phyloP scores from a whole-genome alignment of 2,888 invertebrate genomes.

The Argyra leucocephala region DNA sequence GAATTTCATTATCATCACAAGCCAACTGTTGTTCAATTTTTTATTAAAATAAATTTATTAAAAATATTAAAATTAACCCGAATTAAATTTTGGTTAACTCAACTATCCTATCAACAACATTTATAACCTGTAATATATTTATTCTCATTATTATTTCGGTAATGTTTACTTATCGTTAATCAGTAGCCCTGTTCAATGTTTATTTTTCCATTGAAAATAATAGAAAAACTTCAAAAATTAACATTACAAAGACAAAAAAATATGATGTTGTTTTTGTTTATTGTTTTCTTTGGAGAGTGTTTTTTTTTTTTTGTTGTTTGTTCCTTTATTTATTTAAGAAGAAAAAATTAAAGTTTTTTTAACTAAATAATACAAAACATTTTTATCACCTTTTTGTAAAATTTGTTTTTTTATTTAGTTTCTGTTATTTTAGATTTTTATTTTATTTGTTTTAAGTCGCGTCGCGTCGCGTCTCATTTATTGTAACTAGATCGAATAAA shows the following conservation, averaged over 20 bases:
- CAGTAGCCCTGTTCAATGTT: neutral
- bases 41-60: too few relatives aligned
- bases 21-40: too few relatives aligned
- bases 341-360: neutral
- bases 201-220: neutral
- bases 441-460: constrained; percentile 1
- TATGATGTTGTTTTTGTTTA: neutral
- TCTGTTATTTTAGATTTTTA: neutral
- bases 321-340: neutral
- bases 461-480: constrained; percentile 4
- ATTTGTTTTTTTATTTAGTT: neutral
- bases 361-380: neutral
- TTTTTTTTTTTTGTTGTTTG: neutral
- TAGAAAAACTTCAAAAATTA: neutral
- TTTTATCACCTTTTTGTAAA: neutral
- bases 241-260: neutral
- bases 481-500: constrained; percentile 1
- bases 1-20: too few relatives aligned
- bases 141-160: neutral
- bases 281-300: neutral
- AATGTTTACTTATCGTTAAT: constrained; percentile 3
- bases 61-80: too few relatives aligned
- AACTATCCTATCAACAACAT: too few relatives aligned
- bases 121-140: neutral
- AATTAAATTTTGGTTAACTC: too few relatives aligned